A percentile compares a stretch with the other conserved stretches of the same genome.
These are phyloP conservation scores for Aythya baeri DNA, from an alignment of 2,113 vertebrate species.

Conservation along the genomic window DNA sequence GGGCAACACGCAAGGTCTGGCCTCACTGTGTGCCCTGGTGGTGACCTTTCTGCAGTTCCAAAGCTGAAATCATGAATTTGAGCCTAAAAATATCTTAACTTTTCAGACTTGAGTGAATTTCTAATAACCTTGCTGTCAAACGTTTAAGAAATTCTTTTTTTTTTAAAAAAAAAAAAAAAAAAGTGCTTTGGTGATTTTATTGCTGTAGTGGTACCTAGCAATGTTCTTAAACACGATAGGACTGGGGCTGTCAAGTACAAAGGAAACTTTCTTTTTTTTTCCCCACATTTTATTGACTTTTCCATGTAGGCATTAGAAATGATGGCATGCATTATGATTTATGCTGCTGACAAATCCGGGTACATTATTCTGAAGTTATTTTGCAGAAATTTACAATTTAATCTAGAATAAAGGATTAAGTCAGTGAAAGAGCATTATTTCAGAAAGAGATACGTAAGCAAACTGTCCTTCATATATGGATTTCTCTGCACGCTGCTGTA, in stretches of 20 bases:
- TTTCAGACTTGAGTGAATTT: background rate
- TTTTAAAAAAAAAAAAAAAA: no score
- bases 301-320: background rate
- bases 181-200: background rate
- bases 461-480: background rate
- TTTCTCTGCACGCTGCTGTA: background rate
- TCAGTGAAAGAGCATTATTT: background rate
- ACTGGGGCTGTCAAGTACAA: background rate
- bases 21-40: background rate
- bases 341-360: background rate
- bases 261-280: background rate
- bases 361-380: background rate
- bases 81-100: background rate
- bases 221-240: background rate
- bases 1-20: background rate
- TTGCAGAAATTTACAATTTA: background rate
- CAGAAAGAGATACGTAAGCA: rapidly evolving
- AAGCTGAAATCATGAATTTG: background rate
- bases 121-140: background rate
- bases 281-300: background rate
- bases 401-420: background rate
- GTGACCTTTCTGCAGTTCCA: background rate
- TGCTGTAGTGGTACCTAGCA: rapidly evolving
- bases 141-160: background rate
- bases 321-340: background rate